A percentile compares a stretch with the other conserved stretches of the same genome.
Evolutionary conservation across 2,797 vertebrate genomes (phyloP).

Genomic region (Urophycis tenuis): DNA sequence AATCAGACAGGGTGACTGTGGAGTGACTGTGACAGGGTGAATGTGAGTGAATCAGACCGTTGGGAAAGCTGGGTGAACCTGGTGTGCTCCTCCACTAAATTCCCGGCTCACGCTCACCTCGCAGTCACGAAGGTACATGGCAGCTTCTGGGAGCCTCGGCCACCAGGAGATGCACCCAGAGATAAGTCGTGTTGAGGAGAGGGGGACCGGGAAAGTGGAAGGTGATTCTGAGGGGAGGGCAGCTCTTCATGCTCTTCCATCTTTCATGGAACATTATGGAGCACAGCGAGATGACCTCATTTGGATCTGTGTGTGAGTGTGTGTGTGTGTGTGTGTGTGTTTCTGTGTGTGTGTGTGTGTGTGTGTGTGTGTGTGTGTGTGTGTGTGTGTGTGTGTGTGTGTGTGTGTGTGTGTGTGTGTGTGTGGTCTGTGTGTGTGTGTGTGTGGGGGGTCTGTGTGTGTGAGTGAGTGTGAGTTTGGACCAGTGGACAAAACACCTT

Average conservation of each 20-base stretch:
- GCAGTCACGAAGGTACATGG: conserved; percentile 49
- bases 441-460: no score
- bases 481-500: no score
- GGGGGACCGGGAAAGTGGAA: conserved; percentile 15
- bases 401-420: no score
- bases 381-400: no score
- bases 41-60: no score
- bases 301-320: conserved; percentile 42
- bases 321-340: conserved; percentile 18
- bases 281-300: conserved; percentile 62
- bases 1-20: no score
- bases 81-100: conserved; percentile 27
- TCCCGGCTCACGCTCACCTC: conserved; percentile 36
- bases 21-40: no score
- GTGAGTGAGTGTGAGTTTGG: no score
- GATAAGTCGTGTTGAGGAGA: conserved; percentile 59
- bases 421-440: no score
- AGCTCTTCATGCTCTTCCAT: conserved; percentile 56
- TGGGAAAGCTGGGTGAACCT: no score
- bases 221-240: conserved; percentile 42
- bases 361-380: no score
- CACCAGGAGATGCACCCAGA: conserved; percentile 53
- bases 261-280: conserved; percentile 67
- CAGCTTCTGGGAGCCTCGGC: conserved; percentile 5
- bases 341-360: conserved; percentile 8